Evolutionary conservation across 2,113 vertebrate genomes (phyloP).

Genomic region (Campylomormyrus numenius): DNA sequence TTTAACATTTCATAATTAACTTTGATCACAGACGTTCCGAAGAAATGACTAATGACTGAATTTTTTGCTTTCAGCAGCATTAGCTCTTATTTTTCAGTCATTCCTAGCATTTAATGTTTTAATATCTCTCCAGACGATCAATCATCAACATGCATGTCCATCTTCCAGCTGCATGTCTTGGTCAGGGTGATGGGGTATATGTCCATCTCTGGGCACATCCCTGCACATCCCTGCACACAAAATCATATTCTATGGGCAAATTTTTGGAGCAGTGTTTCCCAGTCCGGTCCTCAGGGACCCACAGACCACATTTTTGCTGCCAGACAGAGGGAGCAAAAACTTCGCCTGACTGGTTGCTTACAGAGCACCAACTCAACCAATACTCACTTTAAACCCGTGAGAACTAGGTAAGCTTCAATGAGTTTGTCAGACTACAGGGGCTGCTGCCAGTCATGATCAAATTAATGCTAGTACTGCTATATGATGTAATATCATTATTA

Average conservation of each 20-base stretch:
- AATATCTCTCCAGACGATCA: neutral
- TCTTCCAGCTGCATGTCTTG: neutral
- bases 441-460: neutral
- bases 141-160: neutral
- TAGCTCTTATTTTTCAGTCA: neutral
- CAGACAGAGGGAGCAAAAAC: neutral
- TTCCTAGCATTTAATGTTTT: neutral
- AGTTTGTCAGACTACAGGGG: neutral
- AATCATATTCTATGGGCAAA: neutral
- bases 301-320: neutral
- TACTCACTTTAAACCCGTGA: neutral
- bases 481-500: neutral
- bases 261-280: neutral
- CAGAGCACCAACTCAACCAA: neutral
- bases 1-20: neutral
- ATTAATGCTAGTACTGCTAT: neutral
- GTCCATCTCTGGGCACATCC: neutral
- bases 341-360: neutral
- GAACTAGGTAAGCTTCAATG: neutral
- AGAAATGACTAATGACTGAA: neutral
- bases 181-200: neutral
- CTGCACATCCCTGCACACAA: neutral
- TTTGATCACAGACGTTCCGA: neutral
- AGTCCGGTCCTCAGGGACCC: neutral
- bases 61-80: neutral